A percentile compares a stretch with the other conserved stretches of the same genome.
These are phyloP conservation scores for Bombus impatiens DNA, from an alignment of 1,140 invertebrate species.

Conservation along the genomic window DNA sequence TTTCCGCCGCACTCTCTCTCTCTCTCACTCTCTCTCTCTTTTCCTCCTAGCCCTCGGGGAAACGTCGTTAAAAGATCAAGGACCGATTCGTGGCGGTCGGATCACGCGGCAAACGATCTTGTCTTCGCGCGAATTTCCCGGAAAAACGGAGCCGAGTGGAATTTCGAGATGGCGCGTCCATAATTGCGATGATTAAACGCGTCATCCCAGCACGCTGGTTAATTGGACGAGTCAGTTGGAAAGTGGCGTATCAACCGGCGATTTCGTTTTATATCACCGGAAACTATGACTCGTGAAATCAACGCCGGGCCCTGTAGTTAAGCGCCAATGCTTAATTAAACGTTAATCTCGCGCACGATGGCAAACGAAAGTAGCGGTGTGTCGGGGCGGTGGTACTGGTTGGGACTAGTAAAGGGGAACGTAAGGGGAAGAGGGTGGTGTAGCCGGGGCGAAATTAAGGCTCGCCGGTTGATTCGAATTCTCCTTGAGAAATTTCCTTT, in stretches of 20 bases:
- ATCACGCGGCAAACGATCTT: neutral
- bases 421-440: neutral
- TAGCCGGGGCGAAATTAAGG: constrained; percentile 39
- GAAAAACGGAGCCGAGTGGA: neutral
- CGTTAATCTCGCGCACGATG: constrained; percentile 40
- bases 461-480: constrained; percentile 54
- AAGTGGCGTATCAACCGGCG: constrained; percentile 19
- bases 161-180: neutral
- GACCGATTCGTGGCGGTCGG: neutral
- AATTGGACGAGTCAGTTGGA: constrained; percentile 29
- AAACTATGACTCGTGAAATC: constrained; percentile 43
- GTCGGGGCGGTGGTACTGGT: neutral
- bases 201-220: constrained; percentile 8
- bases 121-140: neutral
- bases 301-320: constrained; percentile 30
- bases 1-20: neutral
- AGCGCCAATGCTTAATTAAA: constrained; percentile 52
- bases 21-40: neutral
- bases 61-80: constrained; percentile 9
- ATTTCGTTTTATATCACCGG: constrained; percentile 37
- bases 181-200: constrained; percentile 39
- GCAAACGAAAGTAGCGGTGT: neutral
- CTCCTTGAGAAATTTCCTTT: constrained; percentile 56
- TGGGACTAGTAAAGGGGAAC: neutral
- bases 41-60: no score